Conservation (phyloP, 1,140 invertebrate genomes). For the Nomia melanderi region DNA sequence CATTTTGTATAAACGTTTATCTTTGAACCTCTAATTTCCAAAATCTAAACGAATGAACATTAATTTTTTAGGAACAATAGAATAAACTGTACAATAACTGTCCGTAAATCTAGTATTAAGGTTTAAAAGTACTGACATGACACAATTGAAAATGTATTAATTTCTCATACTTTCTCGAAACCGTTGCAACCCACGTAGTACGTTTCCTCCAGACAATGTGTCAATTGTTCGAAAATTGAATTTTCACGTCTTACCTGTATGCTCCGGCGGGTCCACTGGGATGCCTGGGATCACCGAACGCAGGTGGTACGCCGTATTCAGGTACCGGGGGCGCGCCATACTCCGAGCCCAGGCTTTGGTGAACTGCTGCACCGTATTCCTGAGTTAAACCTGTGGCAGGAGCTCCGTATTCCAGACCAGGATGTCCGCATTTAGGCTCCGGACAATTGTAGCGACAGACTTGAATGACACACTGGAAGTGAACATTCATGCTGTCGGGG, state of each 20-base stretch:
- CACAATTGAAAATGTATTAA: no score
- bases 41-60: no score
- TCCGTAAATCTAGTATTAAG: no score
- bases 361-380: constrained; percentile 85
- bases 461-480: constrained; percentile 98
- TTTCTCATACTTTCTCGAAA: no score
- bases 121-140: no score
- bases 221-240: no score
- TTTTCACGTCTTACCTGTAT: constrained; percentile 80
- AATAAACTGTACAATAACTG: no score
- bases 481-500: constrained; percentile 98
- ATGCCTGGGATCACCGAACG: constrained; percentile 90
- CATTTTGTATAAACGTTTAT: no score
- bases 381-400: constrained; percentile 83
- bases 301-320: constrained; percentile 88
- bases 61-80: no score
- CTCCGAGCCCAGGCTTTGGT: constrained; percentile 83
- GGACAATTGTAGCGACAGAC: constrained; percentile 96
- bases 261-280: constrained; percentile 90
- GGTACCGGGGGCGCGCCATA: constrained; percentile 86
- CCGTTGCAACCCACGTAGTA: no score
- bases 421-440: constrained; percentile 91
- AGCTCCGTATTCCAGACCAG: constrained; percentile 87
- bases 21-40: no score
- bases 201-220: no score